Percentiles rank a stretch among this genome's conserved stretches.
Evolutionary conservation across 2,888 invertebrate genomes (phyloP).

Genomic region (Chloromyia formosa): DNA sequence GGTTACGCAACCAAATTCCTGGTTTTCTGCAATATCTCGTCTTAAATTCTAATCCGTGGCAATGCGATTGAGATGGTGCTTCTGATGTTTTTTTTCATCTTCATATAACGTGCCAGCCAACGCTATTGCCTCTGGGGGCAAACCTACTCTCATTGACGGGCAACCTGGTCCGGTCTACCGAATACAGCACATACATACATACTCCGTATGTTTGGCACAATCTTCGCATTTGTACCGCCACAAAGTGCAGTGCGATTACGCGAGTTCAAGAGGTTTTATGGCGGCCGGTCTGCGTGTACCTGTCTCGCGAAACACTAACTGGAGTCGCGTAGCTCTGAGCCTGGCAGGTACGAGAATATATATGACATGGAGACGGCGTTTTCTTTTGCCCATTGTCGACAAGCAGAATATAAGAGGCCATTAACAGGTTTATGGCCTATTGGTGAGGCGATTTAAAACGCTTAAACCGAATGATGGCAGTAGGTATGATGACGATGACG

Average conservation of each 20-base stretch:
- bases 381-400: conserved; percentile 34
- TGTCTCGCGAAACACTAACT: conserved; percentile 23
- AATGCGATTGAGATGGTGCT: not conserved
- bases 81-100: conserved; percentile 16
- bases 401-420: conserved; percentile 41
- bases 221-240: conserved; percentile 28
- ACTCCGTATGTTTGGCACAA: conserved; percentile 28
- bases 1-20: conserved; percentile 37
- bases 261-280: conserved; percentile 39
- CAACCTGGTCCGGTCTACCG: too few species aligned
- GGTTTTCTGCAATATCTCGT: conserved; percentile 10
- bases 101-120: not conserved
- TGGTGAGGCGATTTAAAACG: conserved; percentile 34
- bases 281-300: conserved; percentile 24
- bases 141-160: too few species aligned
- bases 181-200: too few species aligned
- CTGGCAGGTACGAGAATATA: not conserved
- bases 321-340: not conserved
- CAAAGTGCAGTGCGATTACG: conserved; percentile 24
- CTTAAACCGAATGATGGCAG: conserved; percentile 13
- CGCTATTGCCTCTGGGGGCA: not conserved
- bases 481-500: not conserved
- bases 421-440: conserved; percentile 44
- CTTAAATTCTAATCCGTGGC: conserved; percentile 23
- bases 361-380: not conserved